phyloP scores from a whole-genome alignment of 2,113 vertebrate genomes.

The Phainopepla nitens region DNA sequence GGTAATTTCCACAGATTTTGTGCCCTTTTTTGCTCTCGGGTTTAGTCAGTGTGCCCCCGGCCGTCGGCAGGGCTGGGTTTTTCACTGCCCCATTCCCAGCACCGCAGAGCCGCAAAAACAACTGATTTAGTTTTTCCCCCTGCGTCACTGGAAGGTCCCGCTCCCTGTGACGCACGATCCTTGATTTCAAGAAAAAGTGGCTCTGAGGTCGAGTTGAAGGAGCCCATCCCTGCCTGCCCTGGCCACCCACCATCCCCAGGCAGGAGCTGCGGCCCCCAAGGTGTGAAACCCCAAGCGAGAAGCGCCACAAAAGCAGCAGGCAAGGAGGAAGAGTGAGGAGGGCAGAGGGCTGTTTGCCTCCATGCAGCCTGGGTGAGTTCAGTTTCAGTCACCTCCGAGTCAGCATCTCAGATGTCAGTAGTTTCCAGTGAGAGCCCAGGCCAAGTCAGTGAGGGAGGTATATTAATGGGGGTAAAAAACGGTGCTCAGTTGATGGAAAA shows the following conservation, averaged over 20 bases:
- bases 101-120: background rate
- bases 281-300: background rate
- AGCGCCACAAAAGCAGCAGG: background rate
- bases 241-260: background rate
- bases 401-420: constrained; percentile 46
- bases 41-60: constrained; percentile 32
- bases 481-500: background rate
- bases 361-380: background rate
- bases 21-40: background rate
- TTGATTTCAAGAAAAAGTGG: background rate
- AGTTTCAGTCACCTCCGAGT: constrained; percentile 45
- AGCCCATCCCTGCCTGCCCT: background rate
- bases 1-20: constrained; percentile 56
- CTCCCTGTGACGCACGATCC: background rate
- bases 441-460: background rate
- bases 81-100: background rate
- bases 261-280: background rate
- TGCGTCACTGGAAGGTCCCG: constrained; percentile 14
- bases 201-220: background rate
- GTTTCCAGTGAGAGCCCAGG: constrained; percentile 42
- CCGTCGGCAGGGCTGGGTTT: background rate
- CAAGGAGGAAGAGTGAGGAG: background rate
- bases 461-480: background rate
- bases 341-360: background rate
- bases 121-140: constrained; percentile 16